Conservation (phyloP, 2,888 invertebrate genomes). For the Anoncus sp. region DNA sequence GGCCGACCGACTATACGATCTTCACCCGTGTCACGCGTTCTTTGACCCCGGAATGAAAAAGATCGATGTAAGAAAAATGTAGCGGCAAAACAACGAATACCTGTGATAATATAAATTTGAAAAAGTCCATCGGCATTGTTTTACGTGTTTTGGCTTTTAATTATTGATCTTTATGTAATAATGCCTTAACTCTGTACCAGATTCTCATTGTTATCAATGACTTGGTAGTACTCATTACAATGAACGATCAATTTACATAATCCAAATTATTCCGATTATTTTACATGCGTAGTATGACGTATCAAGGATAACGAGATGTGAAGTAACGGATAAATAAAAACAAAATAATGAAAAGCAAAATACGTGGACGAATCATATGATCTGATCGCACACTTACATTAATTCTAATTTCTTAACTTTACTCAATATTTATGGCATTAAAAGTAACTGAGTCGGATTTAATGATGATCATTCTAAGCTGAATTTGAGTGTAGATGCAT, state of each 20-base stretch:
- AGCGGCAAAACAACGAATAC: constrained; percentile 11
- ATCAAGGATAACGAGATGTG: too few species aligned
- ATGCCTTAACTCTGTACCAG: neutral
- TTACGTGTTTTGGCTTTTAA: constrained; percentile 16
- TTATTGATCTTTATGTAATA: neutral
- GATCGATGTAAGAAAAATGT: constrained; percentile 35
- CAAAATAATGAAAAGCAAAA: too few species aligned
- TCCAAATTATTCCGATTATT: neutral
- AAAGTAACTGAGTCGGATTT: too few species aligned
- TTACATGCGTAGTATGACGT: neutral
- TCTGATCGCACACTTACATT: too few species aligned
- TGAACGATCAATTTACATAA: neutral
- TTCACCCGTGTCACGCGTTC: constrained; percentile 21
- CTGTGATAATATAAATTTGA: constrained; percentile 17
- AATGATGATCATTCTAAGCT: too few species aligned
- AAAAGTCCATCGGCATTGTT: constrained; percentile 1
- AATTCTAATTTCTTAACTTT: too few species aligned
- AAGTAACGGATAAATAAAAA: too few species aligned
- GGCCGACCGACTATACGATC: constrained; percentile 13
- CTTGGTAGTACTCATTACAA: too few species aligned
- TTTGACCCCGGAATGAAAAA: constrained; percentile 32
- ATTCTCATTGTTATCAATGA: too few species aligned
- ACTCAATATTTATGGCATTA: too few species aligned
- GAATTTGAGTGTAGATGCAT: too few species aligned
- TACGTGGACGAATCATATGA: too few species aligned